Conservation (phyloP, 2,888 invertebrate genomes). For the Gymnocheta viridis region DNA sequence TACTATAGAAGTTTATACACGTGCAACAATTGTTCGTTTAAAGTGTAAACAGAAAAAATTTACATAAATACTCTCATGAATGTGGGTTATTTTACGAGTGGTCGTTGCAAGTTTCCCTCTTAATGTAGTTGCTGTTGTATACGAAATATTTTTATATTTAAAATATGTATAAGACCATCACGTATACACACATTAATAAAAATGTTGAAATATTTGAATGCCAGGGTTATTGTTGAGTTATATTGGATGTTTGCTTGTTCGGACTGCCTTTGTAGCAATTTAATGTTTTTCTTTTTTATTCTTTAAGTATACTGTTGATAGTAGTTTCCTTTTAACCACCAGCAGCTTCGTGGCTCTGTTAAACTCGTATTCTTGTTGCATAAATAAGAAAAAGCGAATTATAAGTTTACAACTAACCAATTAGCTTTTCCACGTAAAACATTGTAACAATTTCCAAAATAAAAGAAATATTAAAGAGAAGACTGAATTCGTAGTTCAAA, state of each 20-base stretch:
- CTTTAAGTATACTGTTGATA: neutral
- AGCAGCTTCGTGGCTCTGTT: neutral
- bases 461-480: too few species aligned
- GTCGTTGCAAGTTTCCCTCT: neutral
- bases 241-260: neutral
- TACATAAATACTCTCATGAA: neutral
- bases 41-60: neutral
- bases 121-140: neutral
- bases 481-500: too few species aligned
- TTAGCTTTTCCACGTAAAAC: too few species aligned
- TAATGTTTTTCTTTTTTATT: neutral
- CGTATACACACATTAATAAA: neutral
- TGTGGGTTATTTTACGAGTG: neutral
- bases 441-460: too few species aligned
- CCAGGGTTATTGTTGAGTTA: slow-evolving; percentile 25
- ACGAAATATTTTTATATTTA: neutral
- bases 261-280: neutral
- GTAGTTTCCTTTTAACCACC: neutral
- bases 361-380: too few species aligned
- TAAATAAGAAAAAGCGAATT: too few species aligned
- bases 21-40: neutral
- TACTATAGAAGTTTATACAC: too few species aligned
- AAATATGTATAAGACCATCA: neutral
- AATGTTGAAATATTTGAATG: slow-evolving; percentile 32
- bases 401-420: too few species aligned